Base-by-base conservation (phyloP, 2,113 vertebrate genomes). In the Coptodon rendalli region DNA sequence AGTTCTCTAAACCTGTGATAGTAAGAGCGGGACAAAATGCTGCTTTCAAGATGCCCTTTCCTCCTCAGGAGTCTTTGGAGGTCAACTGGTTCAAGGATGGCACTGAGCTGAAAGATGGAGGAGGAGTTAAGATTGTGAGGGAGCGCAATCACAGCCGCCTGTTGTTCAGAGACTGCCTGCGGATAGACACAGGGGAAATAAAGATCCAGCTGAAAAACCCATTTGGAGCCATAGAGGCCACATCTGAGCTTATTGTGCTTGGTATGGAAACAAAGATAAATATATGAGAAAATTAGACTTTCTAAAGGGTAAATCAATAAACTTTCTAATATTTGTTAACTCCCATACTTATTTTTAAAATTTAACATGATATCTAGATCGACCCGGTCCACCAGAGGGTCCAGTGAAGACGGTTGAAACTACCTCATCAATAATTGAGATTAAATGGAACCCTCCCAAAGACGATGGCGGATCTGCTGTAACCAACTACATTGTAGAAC, bases 121-220 rank as follows among this genome's bases (percentile, higher is more conserved):
- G 91, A 16, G 93, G 95, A 50, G 86, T 96, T 13, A 97, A 95
- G 88, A 93, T 97, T 14, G 91, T 96, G n/a, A 97, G 91, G 89
- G 95, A 96, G 52, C 94, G 95, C 3, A 95, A 93, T 87, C 96
- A 95, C 88, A 96, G 96, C 2, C 94, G 94, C 2, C 93, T 98
- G 86, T 95, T 96, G 82, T 94, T 98, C 80, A 95, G 95, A 94
- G 97, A 96, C n/a, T 90, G 96, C 1, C 56, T 96, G 79, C 95
- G 97, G 63, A 96, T 94, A 81, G 97, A 98, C 63, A 19, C 93
- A 31, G 97, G 97, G 88, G 96, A 95, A 90, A 97, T 98, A 93
- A 97, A 97, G 89, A 95, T 97, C 90, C 96, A 95, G 22, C 96
- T 97, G 86, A 97, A 93, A 94, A 99, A 96, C 1, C 86, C 96